Percentiles rank a stretch among this genome's conserved stretches.
Evolutionary conservation across 2,888 invertebrate genomes (phyloP).

Genomic region (Cryptocephalus moraei): DNA sequence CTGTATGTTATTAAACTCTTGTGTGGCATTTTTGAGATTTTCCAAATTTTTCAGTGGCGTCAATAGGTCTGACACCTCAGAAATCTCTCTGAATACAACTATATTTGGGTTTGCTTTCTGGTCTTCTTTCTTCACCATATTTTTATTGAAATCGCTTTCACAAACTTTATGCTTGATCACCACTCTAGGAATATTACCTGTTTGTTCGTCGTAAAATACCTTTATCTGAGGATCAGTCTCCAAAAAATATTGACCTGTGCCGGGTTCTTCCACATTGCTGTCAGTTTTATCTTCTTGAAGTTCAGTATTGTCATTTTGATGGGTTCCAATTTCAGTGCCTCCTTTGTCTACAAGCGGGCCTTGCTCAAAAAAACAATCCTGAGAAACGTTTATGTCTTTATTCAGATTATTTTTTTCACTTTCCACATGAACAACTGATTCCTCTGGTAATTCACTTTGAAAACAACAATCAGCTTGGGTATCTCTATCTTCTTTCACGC

Average conservation of each 20-base stretch:
- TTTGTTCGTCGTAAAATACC: constrained; percentile 5
- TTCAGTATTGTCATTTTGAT: neutral
- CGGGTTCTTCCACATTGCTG: neutral
- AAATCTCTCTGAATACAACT: constrained; percentile 10
- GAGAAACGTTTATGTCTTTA: neutral
- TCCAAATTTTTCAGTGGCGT: constrained; percentile 11
- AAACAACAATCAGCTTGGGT: neutral
- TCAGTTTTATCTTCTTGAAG: neutral
- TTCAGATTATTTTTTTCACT: neutral
- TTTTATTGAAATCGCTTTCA: neutral
- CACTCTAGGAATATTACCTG: constrained; percentile 3
- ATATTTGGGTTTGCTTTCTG: constrained; percentile 5
- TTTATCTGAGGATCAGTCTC: constrained; percentile 2
- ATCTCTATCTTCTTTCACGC: neutral
- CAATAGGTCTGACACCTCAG: constrained; percentile 5
- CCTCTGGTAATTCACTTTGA: neutral
- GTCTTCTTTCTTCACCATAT: neutral
- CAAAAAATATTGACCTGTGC: neutral
- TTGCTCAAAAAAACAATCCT: neutral
- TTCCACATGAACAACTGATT: neutral
- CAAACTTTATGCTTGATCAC: constrained; percentile 1
- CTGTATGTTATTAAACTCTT: no score
- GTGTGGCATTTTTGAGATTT: constrained; percentile 1
- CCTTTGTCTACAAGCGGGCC: constrained; percentile 1
- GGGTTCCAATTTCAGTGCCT: neutral